Percentiles rank a stretch among this genome's conserved stretches.
These are phyloP conservation scores for Neogale vison DNA, from an alignment of 2,113 vertebrate genomes.

Conservation along the genomic window DNA sequence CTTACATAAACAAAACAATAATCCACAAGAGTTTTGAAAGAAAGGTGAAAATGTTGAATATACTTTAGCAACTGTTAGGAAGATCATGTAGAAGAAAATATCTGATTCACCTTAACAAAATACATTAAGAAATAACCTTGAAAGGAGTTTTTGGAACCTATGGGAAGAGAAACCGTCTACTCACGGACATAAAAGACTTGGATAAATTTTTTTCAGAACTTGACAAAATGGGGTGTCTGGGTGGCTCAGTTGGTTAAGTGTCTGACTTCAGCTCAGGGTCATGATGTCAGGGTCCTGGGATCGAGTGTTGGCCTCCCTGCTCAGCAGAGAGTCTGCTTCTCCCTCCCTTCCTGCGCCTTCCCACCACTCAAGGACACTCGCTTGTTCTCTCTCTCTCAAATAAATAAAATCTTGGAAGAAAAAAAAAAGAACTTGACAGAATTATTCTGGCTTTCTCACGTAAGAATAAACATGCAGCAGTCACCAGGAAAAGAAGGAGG, in stretches of 20 bases:
- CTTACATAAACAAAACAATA: neutral
- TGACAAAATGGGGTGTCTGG: neutral
- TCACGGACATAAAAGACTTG: neutral
- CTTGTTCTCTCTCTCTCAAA: neutral
- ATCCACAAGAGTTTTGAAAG: neutral
- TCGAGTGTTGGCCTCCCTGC: neutral
- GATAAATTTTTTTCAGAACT: neutral
- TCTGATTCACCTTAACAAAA: neutral
- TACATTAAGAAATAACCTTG: neutral
- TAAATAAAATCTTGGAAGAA: neutral
- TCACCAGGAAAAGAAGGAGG: neutral
- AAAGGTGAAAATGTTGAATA: conserved; percentile 5
- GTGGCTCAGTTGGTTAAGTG: neutral
- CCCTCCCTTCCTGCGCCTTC: neutral
- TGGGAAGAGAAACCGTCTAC: neutral
- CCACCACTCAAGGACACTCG: no score
- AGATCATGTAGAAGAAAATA: neutral
- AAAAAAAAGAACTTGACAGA: neutral
- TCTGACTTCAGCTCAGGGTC: neutral
- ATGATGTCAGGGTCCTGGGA: neutral
- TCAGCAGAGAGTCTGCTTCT: neutral
- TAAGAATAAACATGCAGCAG: no score
- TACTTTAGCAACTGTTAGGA: neutral
- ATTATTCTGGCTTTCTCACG: no score
- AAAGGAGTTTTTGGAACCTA: neutral